Evolutionary conservation across 2,888 invertebrate genomes (phyloP).

Genomic region (Cyclophora albipunctata): DNA sequence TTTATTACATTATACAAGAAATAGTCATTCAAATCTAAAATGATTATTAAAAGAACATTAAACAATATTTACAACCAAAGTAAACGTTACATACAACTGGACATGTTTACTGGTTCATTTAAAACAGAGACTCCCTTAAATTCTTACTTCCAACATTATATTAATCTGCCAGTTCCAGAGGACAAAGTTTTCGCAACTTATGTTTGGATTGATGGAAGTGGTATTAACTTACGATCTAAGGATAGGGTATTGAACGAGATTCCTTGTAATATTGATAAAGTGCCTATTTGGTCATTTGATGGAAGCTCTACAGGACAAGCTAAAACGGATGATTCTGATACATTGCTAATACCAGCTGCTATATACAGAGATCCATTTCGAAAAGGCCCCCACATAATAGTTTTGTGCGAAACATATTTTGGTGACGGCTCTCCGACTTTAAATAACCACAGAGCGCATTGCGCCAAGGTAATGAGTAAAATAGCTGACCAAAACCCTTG

Average conservation of each 20-base stretch:
- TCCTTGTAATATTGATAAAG: slow-evolving; percentile 63
- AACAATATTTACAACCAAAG: neutral
- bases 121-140: slow-evolving; percentile 30
- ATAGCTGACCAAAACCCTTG: slow-evolving; percentile 81
- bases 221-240: slow-evolving; percentile 81
- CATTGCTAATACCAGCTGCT: slow-evolving; percentile 89
- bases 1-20: no score
- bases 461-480: slow-evolving; percentile 74
- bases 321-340: slow-evolving; percentile 87
- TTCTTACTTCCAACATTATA: slow-evolving; percentile 41
- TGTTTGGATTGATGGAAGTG: slow-evolving; percentile 88
- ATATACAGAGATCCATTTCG: slow-evolving; percentile 94
- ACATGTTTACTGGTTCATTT: slow-evolving; percentile 30
- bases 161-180: slow-evolving; percentile 68
- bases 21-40: no score
- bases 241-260: slow-evolving; percentile 78
- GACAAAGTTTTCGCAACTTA: slow-evolving; percentile 80
- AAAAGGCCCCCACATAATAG: slow-evolving; percentile 87
- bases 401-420: slow-evolving; percentile 88
- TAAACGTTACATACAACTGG: slow-evolving; percentile 20
- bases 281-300: slow-evolving; percentile 93
- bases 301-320: slow-evolving; percentile 96
- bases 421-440: slow-evolving; percentile 83
- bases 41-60: no score
- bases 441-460: slow-evolving; percentile 82